Evolutionary conservation across 2,797 vertebrate species (phyloP).

Genomic region (Pteropus rufus): DNA sequence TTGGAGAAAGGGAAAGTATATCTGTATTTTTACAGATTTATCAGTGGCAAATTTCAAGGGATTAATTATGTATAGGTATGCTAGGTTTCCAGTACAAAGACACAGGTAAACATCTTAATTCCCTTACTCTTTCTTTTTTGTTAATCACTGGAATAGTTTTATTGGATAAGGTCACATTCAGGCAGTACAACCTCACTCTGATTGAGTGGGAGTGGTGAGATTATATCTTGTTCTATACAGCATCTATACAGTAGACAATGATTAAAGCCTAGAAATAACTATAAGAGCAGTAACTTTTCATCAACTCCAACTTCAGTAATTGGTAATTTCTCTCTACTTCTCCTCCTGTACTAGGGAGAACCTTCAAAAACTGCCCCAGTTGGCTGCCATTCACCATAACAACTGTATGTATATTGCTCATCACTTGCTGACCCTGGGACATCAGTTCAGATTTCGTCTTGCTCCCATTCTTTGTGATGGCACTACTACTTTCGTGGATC

Average conservation of each 20-base stretch:
- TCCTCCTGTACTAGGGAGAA: conserved; percentile 87
- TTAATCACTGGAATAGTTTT: not conserved
- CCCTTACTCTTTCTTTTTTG: not conserved
- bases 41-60: not conserved
- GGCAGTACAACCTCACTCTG: not conserved
- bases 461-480: conserved; percentile 85
- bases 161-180: not conserved
- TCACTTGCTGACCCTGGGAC: conserved; percentile 94
- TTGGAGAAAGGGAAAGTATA: conserved; percentile 8
- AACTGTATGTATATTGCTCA: conserved; percentile 99
- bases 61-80: not conserved
- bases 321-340: not conserved
- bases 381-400: conserved; percentile 98
- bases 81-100: not conserved
- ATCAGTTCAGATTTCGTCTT: conserved; percentile 91
- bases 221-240: not conserved
- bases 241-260: not conserved
- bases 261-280: not conserved
- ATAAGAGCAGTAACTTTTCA: not conserved
- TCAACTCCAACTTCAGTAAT: not conserved
- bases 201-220: not conserved
- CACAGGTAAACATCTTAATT: not conserved
- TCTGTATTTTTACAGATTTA: not conserved
- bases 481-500: conserved; percentile 92
- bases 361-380: conserved; percentile 94